These are phyloP conservation scores for Bombus sylvicola DNA, from an alignment of 1,140 invertebrate genomes.

Conservation along the genomic window DNA sequence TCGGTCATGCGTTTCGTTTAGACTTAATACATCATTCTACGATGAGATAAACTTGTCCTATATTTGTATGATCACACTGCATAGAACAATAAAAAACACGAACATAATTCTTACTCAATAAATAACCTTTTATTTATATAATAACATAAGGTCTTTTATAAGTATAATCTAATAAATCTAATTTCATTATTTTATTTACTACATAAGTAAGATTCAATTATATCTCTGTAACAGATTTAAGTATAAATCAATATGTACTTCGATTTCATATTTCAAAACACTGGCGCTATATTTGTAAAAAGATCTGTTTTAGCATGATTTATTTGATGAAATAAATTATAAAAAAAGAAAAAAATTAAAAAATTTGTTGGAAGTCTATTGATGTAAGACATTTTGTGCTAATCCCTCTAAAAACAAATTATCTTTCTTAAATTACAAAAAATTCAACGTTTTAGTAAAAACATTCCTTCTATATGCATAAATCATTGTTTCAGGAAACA, in stretches of 20 bases:
- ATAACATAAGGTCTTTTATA: slow-evolving; percentile 45
- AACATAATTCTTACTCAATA: slow-evolving; percentile 40
- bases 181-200: slow-evolving; percentile 8
- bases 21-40: background rate
- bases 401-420: background rate
- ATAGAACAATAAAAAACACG: background rate
- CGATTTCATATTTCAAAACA: slow-evolving; percentile 6
- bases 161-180: slow-evolving; percentile 59
- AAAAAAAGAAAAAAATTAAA: slow-evolving; percentile 1
- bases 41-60: background rate
- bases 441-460: slow-evolving; percentile 45
- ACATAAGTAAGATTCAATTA: slow-evolving; percentile 27
- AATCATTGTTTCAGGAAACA: background rate
- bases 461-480: slow-evolving; percentile 46
- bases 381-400: background rate
- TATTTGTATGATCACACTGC: background rate
- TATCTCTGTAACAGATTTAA: slow-evolving; percentile 33
- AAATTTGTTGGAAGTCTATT: background rate
- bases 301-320: background rate
- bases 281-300: background rate
- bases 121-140: slow-evolving; percentile 59
- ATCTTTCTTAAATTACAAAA: background rate
- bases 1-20: background rate
- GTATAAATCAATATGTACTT: slow-evolving; percentile 3
- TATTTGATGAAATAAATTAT: background rate